These are phyloP conservation scores for Campylomormyrus numenius DNA, from an alignment of 2,113 vertebrate species.

Conservation along the genomic window DNA sequence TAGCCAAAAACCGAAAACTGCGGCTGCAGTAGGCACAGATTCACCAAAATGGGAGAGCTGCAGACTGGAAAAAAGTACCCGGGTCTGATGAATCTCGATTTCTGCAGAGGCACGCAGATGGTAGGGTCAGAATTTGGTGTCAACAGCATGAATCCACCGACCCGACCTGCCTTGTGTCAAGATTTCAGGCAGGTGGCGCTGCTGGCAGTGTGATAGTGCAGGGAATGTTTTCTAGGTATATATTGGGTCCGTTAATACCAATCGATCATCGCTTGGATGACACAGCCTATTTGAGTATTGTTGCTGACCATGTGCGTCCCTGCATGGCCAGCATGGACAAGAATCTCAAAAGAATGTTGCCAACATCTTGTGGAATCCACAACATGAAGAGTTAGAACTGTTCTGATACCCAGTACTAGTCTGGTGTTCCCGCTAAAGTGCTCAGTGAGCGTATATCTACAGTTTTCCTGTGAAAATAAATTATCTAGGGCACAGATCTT, in stretches of 20 bases:
- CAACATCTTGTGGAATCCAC: not conserved
- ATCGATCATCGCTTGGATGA: not conserved
- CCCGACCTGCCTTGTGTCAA: not conserved
- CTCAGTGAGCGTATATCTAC: not conserved
- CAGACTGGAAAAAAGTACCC: not conserved
- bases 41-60: not conserved
- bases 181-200: not conserved
- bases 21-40: not conserved
- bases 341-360: not conserved
- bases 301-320: not conserved
- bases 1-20: not conserved
- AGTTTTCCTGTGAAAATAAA: not conserved
- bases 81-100: not conserved
- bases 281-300: not conserved
- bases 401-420: not conserved
- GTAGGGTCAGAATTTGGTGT: not conserved
- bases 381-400: not conserved
- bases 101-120: not conserved
- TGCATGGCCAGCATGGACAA: not conserved
- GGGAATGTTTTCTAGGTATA: not conserved
- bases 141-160: not conserved
- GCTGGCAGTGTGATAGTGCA: not conserved
- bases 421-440: not conserved
- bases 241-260: not conserved
- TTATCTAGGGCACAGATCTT: not conserved